Evolutionary conservation across 92 coral and sea anemone species (phyloP).

Genomic region (Montipora capitata): DNA sequence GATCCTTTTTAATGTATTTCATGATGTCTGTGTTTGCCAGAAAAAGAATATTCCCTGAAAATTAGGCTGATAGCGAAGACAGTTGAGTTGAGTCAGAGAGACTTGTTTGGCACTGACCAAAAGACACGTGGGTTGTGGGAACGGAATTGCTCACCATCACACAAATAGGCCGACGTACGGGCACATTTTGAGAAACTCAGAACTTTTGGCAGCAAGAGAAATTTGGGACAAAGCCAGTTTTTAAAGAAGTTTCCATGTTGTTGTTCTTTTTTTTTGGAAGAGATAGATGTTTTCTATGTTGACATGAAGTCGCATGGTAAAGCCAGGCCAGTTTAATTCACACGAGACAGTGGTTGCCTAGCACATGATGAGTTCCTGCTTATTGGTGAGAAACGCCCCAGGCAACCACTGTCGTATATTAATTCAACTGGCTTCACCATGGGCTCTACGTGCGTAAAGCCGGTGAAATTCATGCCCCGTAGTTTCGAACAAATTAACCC

Average conservation of each 20-base stretch:
- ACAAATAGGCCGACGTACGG: not conserved
- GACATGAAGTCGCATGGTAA: not conserved
- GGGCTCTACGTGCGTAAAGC: not conserved
- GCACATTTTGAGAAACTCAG: not conserved
- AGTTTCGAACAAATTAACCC: not conserved
- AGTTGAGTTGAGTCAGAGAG: not conserved
- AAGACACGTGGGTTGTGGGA: too few species aligned
- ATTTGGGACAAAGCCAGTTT: not conserved
- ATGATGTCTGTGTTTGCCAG: not conserved
- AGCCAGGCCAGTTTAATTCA: not conserved
- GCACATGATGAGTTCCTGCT: too few species aligned
- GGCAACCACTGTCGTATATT: too few species aligned
- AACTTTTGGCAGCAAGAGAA: not conserved
- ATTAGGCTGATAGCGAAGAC: not conserved
- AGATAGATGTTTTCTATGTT: not conserved
- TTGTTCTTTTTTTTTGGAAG: not conserved
- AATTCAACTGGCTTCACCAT: not conserved
- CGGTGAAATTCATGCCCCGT: not conserved
- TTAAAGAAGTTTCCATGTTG: not conserved
- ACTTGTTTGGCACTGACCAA: too few species aligned
- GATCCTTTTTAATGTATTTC: not conserved
- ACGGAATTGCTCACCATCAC: not conserved
- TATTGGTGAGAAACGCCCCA: too few species aligned
- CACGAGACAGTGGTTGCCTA: too few species aligned
- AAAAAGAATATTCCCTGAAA: not conserved